Evolutionary conservation across 2,797 vertebrate species (phyloP).

Genomic region (Paramormyrops hopkinsi): DNA sequence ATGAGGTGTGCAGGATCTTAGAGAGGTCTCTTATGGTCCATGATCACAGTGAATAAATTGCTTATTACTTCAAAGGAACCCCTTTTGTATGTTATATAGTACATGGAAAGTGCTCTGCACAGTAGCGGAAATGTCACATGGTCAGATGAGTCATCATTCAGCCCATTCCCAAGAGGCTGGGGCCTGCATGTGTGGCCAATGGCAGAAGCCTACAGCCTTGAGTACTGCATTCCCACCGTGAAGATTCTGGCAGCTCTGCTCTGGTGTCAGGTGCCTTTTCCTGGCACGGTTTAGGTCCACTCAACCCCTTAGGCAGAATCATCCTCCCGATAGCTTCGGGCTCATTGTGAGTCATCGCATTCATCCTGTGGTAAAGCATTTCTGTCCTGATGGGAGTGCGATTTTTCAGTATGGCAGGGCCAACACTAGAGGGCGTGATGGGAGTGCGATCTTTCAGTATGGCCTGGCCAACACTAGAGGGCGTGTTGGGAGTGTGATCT

Average conservation of each 20-base stretch:
- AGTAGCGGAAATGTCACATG: neutral
- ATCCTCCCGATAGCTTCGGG: neutral
- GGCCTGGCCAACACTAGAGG: neutral
- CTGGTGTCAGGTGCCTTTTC: neutral
- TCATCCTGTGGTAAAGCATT: neutral
- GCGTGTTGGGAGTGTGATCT: neutral
- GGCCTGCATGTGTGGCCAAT: neutral
- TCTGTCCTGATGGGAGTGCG: neutral
- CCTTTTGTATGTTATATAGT: neutral
- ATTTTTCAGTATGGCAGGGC: neutral
- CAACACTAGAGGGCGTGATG: neutral
- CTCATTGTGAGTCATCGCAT: neutral
- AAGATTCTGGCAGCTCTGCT: neutral
- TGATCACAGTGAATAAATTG: neutral
- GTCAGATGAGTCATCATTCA: neutral
- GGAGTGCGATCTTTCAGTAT: neutral
- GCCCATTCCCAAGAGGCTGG: neutral
- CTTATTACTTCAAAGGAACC: neutral
- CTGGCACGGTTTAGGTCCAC: neutral
- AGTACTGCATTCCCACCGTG: neutral
- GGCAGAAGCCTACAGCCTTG: neutral
- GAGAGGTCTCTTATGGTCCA: neutral
- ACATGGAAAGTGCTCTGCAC: neutral
- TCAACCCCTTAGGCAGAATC: neutral
- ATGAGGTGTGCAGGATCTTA: neutral